Percentiles rank a stretch among this genome's conserved stretches.
These are phyloP conservation scores for Drosophila hamatofila DNA, from an alignment of 2,888 invertebrate species.

Conservation along the genomic window DNA sequence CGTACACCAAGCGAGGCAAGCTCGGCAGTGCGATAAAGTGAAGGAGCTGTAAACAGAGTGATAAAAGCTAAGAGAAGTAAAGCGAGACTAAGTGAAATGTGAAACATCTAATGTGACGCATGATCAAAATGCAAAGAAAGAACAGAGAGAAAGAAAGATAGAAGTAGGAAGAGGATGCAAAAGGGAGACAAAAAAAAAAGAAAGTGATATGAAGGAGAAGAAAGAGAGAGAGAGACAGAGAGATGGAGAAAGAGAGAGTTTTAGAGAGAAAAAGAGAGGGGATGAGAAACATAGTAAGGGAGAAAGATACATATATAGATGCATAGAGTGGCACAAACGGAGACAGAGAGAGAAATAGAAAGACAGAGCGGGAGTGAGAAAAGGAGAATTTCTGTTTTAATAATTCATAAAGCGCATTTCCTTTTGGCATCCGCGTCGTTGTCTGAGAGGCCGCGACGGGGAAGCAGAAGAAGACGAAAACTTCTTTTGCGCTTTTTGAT, in stretches of 20 bases:
- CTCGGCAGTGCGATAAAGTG: constrained; percentile 11
- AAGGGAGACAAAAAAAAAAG: background rate
- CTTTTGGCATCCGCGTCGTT: constrained; percentile 28
- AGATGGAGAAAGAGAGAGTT: background rate
- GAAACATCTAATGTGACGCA: constrained; percentile 2
- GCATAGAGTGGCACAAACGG: too few relatives aligned
- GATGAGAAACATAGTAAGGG: background rate
- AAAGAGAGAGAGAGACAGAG: background rate
- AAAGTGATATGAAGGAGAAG: background rate
- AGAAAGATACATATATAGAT: background rate
- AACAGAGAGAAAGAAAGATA: background rate
- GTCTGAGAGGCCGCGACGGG: constrained; percentile 4
- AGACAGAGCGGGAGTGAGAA: background rate
- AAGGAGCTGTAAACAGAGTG: constrained; percentile 1
- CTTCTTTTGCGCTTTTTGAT: constrained; percentile 60
- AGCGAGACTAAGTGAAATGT: background rate
- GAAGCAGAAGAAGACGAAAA: constrained; percentile 29
- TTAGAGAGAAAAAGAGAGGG: background rate
- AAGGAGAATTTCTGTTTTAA: constrained; percentile 37
- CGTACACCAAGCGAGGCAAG: background rate
- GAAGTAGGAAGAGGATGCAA: background rate
- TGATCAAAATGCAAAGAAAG: background rate
- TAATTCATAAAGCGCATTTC: constrained; percentile 59
- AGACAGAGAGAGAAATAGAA: background rate
- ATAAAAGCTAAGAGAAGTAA: background rate